Conservation (phyloP, 2,797 vertebrate genomes). For the Eleutherodactylus coqui region DNA sequence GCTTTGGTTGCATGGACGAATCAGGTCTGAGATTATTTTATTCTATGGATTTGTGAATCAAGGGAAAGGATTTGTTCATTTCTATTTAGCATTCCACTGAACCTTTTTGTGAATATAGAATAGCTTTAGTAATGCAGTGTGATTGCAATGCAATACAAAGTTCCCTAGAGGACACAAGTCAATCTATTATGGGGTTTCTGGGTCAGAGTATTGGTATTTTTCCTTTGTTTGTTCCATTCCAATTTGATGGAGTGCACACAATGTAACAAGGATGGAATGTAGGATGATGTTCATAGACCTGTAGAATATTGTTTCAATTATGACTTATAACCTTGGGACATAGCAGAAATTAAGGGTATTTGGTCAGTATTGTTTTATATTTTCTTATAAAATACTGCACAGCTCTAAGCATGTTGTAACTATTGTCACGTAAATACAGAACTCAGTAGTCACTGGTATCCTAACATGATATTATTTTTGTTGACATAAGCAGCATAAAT, state of each 20-base stretch:
- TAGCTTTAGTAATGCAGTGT: not conserved
- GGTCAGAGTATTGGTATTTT: not conserved
- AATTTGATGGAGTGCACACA: not conserved
- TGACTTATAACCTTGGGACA: not conserved
- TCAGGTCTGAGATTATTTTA: too few species aligned
- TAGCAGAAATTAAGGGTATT: not conserved
- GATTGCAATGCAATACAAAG: not conserved
- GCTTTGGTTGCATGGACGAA: too few species aligned
- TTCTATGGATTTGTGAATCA: too few species aligned
- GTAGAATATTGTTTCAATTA: not conserved
- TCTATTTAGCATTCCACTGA: not conserved
- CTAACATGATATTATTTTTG: not conserved
- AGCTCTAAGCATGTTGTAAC: not conserved
- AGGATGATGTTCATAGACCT: not conserved
- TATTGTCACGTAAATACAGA: not conserved
- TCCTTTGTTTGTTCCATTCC: not conserved
- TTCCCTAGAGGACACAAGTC: not conserved
- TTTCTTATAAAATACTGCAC: not conserved
- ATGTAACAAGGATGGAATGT: not conserved
- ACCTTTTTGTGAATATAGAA: not conserved
- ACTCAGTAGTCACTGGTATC: not conserved
- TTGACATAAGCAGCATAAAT: not conserved
- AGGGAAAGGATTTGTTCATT: too few species aligned
- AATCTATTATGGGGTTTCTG: conserved; percentile 4
- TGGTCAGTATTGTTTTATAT: not conserved